These are phyloP conservation scores for Hydrolagus affinis DNA, from an alignment of 2,113 vertebrate species.

Conservation along the genomic window DNA sequence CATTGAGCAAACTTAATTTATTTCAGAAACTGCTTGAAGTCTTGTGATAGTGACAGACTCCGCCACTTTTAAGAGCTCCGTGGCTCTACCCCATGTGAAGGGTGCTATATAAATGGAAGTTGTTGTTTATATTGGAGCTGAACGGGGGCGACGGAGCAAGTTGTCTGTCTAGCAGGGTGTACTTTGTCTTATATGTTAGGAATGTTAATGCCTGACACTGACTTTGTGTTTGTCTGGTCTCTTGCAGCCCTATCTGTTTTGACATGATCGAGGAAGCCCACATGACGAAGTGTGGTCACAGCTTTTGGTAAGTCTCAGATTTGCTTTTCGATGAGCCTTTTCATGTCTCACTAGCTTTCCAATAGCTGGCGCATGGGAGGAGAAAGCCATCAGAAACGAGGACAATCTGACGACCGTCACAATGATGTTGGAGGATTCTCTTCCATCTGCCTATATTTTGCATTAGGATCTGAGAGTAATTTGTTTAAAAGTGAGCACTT, in stretches of 20 bases:
- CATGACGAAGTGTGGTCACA: constrained; percentile 98
- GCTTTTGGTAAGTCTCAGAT: constrained; percentile 80
- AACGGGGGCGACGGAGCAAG: too few species aligned
- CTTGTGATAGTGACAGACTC: not conserved
- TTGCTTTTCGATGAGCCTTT: too few species aligned
- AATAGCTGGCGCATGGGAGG: too few species aligned
- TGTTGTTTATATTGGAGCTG: not conserved
- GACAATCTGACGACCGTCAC: too few species aligned
- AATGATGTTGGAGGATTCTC: too few species aligned
- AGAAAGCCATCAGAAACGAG: too few species aligned
- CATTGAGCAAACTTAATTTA: too few species aligned
- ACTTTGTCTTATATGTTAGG: not conserved
- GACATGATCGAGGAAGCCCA: constrained; percentile 99
- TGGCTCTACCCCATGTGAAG: not conserved
- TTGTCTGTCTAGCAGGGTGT: too few species aligned
- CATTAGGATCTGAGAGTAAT: too few species aligned
- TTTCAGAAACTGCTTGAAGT: not conserved
- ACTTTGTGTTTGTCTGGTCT: constrained; percentile 30
- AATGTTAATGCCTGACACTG: not conserved
- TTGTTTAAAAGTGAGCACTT: too few species aligned
- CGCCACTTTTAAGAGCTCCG: not conserved
- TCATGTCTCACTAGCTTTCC: too few species aligned
- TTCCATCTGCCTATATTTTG: too few species aligned
- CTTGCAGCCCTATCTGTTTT: constrained; percentile 92
- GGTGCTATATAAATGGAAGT: not conserved